Evolutionary conservation across 1,140 invertebrate species (phyloP).

Genomic region (Aphelinus atriplicis): DNA sequence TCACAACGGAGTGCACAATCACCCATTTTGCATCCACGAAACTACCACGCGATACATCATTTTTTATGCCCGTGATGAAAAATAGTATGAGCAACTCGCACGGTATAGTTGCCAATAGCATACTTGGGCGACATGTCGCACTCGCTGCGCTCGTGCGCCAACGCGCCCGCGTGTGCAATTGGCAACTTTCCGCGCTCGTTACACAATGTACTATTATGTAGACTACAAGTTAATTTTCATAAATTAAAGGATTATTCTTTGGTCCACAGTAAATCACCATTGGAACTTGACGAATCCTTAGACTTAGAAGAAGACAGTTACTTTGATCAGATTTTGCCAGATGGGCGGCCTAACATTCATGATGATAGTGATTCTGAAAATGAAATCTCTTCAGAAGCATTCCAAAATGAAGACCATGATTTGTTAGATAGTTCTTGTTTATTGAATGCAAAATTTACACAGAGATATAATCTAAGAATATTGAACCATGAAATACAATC

Average conservation of each 20-base stretch:
- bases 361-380: slow-evolving; percentile 23
- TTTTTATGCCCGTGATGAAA: too few relatives aligned
- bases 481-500: slow-evolving; percentile 43
- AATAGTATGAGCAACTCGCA: too few relatives aligned
- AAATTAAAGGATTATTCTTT: slow-evolving; percentile 45
- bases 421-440: slow-evolving; percentile 4
- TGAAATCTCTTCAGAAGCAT: background rate
- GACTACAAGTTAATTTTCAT: slow-evolving; percentile 46
- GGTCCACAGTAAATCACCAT: slow-evolving; percentile 3
- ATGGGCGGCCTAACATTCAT: slow-evolving; percentile 54
- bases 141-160: too few relatives aligned
- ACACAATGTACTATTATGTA: too few relatives aligned
- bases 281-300: background rate
- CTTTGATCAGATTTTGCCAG: slow-evolving; percentile 47
- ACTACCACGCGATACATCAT: too few relatives aligned
- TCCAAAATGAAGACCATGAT: slow-evolving; percentile 7
- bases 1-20: too few relatives aligned
- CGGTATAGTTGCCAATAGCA: too few relatives aligned
- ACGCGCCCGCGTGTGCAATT: too few relatives aligned
- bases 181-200: too few relatives aligned
- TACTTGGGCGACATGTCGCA: too few relatives aligned
- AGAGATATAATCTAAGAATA: slow-evolving; percentile 44
- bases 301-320: slow-evolving; percentile 45
- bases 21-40: too few relatives aligned
- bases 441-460: slow-evolving; percentile 35